phyloP scores from a whole-genome alignment of 2,797 vertebrate species.

The Rallus crepitans region DNA sequence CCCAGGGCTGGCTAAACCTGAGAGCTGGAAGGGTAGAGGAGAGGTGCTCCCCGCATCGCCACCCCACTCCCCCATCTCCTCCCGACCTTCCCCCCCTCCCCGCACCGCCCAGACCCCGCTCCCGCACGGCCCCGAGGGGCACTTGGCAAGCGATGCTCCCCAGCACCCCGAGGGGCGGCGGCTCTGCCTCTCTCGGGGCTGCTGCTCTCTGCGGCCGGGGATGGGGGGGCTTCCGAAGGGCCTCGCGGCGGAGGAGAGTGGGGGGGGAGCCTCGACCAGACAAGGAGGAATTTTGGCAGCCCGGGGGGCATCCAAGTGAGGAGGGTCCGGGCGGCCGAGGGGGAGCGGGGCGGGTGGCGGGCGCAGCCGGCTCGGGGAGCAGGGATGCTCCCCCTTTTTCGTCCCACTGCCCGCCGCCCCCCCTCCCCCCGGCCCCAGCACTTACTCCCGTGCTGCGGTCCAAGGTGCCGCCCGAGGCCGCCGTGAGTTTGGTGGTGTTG shows the following conservation, averaged over 20 bases:
- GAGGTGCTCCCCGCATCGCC: background rate
- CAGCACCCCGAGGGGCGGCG: background rate
- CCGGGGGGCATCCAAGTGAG: background rate
- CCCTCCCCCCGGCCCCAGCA: conserved; percentile 25
- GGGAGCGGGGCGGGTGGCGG: background rate
- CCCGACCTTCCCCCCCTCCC: background rate
- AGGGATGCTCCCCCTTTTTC: background rate
- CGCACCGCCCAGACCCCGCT: too few relatives aligned
- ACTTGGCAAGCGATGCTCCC: background rate
- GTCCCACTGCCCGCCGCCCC: background rate
- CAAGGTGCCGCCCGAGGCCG: conserved; percentile 90
- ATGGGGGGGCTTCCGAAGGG: background rate
- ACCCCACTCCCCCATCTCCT: background rate
- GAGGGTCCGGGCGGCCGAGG: background rate
- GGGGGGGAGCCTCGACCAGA: background rate
- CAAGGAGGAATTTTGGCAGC: background rate
- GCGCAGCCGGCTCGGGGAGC: background rate
- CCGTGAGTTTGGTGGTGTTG: conserved; percentile 93
- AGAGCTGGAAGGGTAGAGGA: background rate
- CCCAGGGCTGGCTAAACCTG: accelerated
- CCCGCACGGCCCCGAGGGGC: background rate
- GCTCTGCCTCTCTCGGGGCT: background rate
- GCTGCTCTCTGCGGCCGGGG: background rate
- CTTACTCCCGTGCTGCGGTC: conserved; percentile 96
- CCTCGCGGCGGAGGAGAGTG: background rate